Conservation (phyloP, 1,140 invertebrate species). For the Diachasma alloeum region DNA sequence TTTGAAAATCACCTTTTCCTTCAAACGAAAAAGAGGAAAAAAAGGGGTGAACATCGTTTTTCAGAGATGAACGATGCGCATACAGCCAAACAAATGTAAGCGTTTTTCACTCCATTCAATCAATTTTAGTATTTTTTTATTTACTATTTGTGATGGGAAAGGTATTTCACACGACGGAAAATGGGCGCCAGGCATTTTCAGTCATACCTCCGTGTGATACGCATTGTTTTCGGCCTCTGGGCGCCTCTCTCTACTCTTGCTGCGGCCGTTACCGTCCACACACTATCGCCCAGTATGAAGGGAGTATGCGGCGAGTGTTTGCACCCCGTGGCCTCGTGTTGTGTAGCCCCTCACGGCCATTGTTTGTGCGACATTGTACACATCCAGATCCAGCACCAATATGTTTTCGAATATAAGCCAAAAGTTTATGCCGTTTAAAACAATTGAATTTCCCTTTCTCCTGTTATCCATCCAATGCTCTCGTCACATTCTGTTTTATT, state of each 20-base stretch:
- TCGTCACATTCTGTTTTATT: background rate
- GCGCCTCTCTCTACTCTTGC: slow-evolving; percentile 2
- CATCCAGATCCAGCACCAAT: slow-evolving; percentile 30
- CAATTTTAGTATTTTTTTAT: too few relatives aligned
- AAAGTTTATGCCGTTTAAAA: background rate
- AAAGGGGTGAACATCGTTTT: too few relatives aligned
- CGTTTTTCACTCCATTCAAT: too few relatives aligned
- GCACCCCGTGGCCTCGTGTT: slow-evolving; percentile 41
- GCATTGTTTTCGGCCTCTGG: slow-evolving; percentile 35
- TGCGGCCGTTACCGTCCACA: slow-evolving; percentile 33
- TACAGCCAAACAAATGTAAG: too few relatives aligned
- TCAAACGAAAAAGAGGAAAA: too few relatives aligned
- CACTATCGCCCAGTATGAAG: slow-evolving; percentile 22
- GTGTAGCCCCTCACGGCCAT: slow-evolving; percentile 36
- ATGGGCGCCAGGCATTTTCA: slow-evolving; percentile 39
- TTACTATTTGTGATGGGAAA: slow-evolving; percentile 10
- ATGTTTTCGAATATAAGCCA: slow-evolving; percentile 27
- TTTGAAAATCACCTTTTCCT: too few relatives aligned
- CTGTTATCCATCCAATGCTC: background rate
- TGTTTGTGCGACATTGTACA: slow-evolving; percentile 10
- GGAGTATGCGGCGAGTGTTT: slow-evolving; percentile 40
- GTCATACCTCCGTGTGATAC: slow-evolving; percentile 41
- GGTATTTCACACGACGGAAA: slow-evolving; percentile 30
- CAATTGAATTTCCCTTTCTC: background rate
- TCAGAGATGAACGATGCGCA: too few relatives aligned